Percentiles rank a stretch among this genome's conserved stretches.
Conservation (phyloP, 2,888 invertebrate genomes). For the Yponomeuta evonymella region DNA sequence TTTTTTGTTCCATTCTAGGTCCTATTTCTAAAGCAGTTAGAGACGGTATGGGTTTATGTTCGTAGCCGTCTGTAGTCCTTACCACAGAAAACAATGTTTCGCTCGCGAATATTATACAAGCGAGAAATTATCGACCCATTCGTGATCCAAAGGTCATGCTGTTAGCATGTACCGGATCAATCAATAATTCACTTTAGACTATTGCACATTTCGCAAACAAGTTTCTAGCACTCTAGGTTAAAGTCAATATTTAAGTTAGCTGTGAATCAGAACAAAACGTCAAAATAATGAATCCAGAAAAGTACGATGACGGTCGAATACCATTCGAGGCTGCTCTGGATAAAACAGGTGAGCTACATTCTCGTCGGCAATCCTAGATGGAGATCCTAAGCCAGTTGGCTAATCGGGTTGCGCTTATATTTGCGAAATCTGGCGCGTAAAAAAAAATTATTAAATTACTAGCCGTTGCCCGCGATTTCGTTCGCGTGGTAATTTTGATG, state of each 20-base stretch:
- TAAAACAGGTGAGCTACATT: slow-evolving; percentile 7
- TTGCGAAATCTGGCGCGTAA: neutral
- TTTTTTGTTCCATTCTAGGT: neutral
- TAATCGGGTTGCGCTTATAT: neutral
- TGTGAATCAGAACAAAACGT: neutral
- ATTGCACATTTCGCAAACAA: neutral
- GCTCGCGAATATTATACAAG: neutral
- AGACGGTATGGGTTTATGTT: neutral
- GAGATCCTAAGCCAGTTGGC: neutral
- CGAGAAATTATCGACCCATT: neutral
- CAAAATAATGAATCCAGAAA: neutral
- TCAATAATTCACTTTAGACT: neutral
- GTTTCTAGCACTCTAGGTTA: neutral
- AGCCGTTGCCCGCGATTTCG: no score
- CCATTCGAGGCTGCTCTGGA: slow-evolving; percentile 10
- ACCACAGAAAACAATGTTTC: neutral
- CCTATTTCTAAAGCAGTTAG: neutral
- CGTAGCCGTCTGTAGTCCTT: neutral
- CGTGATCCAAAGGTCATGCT: neutral
- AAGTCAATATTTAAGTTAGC: neutral
- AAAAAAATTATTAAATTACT: no score
- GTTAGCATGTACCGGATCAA: neutral
- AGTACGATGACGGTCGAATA: neutral
- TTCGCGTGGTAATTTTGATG: no score
- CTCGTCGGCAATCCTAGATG: neutral